Evolutionary conservation across 2,113 vertebrate genomes (phyloP), one percentile per base, ranked within the genome.

Genomic region (Geococcyx californianus): DNA sequence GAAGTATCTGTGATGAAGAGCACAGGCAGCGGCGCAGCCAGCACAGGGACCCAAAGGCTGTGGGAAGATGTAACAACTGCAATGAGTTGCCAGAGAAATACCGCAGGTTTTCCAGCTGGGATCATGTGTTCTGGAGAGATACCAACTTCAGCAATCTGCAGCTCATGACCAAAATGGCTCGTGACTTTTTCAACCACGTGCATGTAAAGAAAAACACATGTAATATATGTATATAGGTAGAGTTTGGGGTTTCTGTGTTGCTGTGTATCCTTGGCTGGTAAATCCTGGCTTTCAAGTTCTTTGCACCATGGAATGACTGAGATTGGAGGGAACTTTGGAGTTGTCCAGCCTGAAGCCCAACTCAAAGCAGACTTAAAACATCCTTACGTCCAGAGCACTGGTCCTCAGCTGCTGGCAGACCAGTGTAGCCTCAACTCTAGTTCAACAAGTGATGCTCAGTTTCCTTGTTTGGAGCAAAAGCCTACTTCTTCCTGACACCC

Each of bases 41-140:
- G 85, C 11, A 7, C 76, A 11, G 78, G 80, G 47, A 87, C 34
- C 56, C 31, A 3, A n/a, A 74, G 78, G 44, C 51, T 19, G 2
- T 64, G 80, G 59, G 52, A 74, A 84, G 87, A 94, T 86, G 89
- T 34, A 45, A 88, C 92, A 81, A 44, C 64, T 86, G 92, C 68
- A 44, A 10, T 49, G 81, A 23, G 45, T 59, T 93, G 69, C 66
- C 90, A 81, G 80, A 83, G 73, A 90, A 84, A 70, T 54, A 62
- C 15, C 84, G 63, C 82, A 81, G 64, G 70, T 76, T 91, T 83
- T 69, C n/a, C 67, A 68, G 45, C 68, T 2, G 12, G 44, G 21
- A 58, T 14, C 1, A 1, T 21, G 18, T 16, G 31, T 66, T 62
- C 42, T 4, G 2, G 69, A 69, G 45, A 77, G 29, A 60, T 0